phyloP scores from a whole-genome alignment of 2,888 invertebrate genomes.

The Stegana nigrithorax region DNA sequence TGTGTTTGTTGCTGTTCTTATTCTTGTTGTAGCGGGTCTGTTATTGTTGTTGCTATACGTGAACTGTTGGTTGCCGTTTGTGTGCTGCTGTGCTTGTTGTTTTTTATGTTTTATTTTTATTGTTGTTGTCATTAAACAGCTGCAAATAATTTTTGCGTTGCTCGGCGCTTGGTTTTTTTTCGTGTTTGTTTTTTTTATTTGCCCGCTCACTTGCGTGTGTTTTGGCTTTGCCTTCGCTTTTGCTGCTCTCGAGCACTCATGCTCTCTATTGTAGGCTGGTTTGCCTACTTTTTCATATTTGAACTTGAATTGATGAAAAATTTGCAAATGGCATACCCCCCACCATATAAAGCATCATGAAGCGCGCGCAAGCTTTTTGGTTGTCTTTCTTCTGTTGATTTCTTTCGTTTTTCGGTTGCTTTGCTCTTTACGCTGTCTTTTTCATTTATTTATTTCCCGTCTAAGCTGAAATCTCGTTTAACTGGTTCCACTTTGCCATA shows the following conservation, averaged over 20 bases:
- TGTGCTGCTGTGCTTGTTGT: neutral
- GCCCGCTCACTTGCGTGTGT: neutral
- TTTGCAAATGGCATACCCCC: neutral
- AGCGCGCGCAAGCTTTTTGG: neutral
- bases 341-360: too few relatives aligned
- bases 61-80: too few relatives aligned
- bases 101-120: neutral
- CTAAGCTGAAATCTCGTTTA: neutral
- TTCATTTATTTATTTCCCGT: neutral
- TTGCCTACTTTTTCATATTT: neutral
- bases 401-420: neutral
- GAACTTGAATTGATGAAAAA: constrained; percentile 4
- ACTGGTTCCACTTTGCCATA: neutral
- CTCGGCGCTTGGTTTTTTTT: too few relatives aligned
- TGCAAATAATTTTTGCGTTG: neutral
- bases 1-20: neutral
- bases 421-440: neutral
- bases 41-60: neutral
- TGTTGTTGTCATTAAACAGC: neutral
- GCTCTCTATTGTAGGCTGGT: too few relatives aligned
- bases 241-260: too few relatives aligned
- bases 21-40: neutral
- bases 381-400: neutral
- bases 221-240: too few relatives aligned
- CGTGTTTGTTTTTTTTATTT: neutral